Conservation (phyloP, 2,113 vertebrate species). For the Cyanoderma ruficeps region DNA sequence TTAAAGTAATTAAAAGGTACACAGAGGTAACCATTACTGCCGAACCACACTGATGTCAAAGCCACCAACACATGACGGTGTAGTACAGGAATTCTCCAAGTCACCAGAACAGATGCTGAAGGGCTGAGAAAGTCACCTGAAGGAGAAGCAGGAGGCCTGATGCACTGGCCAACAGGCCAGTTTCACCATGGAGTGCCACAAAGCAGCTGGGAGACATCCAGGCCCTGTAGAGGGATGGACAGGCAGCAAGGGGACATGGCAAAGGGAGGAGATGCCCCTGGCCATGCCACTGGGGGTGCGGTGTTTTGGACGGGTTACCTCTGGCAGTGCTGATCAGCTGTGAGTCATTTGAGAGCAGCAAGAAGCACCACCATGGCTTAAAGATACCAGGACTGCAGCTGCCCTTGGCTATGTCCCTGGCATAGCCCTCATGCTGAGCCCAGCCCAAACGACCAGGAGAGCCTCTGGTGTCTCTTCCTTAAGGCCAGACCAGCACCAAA, state of each 20-base stretch:
- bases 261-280: neutral
- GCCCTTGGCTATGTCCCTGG: neutral
- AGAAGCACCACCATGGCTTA: accelerated
- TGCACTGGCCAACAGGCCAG: neutral
- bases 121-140: neutral
- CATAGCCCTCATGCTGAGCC: neutral
- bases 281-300: accelerated
- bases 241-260: neutral
- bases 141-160: neutral
- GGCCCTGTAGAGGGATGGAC: neutral
- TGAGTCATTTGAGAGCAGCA: neutral
- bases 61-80: accelerated
- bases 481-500: neutral
- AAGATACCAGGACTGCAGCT: accelerated
- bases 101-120: neutral
- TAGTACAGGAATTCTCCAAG: neutral
- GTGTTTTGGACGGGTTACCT: accelerated
- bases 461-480: accelerated
- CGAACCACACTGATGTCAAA: neutral
- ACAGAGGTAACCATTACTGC: neutral
- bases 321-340: neutral
- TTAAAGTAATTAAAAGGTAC: neutral
- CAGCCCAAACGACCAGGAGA: neutral
- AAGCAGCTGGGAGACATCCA: neutral
- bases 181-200: neutral